Base-by-base conservation (phyloP, 2,113 vertebrate genomes). In the Jacana jacana region DNA sequence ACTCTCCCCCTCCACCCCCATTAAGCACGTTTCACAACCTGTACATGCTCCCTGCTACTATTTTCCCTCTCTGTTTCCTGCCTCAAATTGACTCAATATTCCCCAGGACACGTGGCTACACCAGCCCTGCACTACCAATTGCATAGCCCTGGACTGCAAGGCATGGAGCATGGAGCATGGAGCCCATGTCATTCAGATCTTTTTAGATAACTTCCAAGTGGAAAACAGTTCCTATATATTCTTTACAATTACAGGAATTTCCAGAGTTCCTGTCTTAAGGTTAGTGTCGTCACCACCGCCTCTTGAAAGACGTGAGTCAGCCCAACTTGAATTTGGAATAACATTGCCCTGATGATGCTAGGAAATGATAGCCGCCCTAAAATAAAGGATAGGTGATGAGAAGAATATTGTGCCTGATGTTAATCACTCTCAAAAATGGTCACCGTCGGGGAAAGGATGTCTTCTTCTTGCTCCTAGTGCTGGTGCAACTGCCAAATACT, bases 221-320 rank as follows among this genome's bases (percentile, higher is more conserved):
- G 54, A 86, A 82, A 78, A 1, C 39, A 35, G 33, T 66, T 91
- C 54, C 70, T 92, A 92, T 52, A 76, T 35, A 61, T 87, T 93
- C 88, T 87, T 94, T 96, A 76, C 44, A 87, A 93, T 95, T 85
- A 66, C 73, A 94, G 88, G 91, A 89, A 92, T 96, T 96, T 91
- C 81, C 58, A 73, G 70, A 80, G 66, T 93, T 91, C 91, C 73
- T 96, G 77, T 82, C 69, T 85, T 81, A 80, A 70, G 15, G 4
- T 51, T 28, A 48, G 51, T n/a, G 46, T 51, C 1, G 16, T 94
- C 44, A 69, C 71, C 16, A 30, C 28, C 3, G 3, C 46, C 20
- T 93, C 65, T 84, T 72, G 42, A 79, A 78, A 88, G 72, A 42
- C 0, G 2, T 86, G 49, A 88, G 46, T 92, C 90, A 93, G 69